Base-by-base conservation (phyloP, 2,888 invertebrate species). In the Pheosia tremula region DNA sequence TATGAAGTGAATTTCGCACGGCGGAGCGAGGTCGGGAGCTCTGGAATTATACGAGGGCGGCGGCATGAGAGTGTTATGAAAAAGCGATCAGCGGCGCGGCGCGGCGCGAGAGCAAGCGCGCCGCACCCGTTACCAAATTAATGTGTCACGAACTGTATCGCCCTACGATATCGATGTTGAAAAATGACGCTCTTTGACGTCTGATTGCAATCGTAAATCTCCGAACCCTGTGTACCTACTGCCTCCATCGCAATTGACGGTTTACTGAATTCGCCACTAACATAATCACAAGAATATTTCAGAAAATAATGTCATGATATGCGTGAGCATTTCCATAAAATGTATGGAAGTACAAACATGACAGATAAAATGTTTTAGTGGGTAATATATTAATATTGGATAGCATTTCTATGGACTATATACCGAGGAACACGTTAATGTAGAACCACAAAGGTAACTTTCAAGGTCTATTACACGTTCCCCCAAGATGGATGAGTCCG, bases 151-250 rank as follows among this genome's bases (percentile, higher is more conserved):
- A 82, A 82, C 82, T 80, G 81, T 82, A 82, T 80, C 76, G 80
- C 75, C 67, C 75, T 64, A 72, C 75, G 76, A 80, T 83, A 81
- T 83, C 85, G 87, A 85, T 85, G 84, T 82, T 84, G 86, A 86
- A 85, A 84, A 87, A 85, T 85, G 83, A 85, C 77, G 73, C 75
- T 70, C 74, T 79, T 79, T 83, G 81, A 84, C 80, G 72, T 82
- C 83, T 83, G 80, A 87, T 83, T 83, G 83, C 80, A 83, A 79
- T 82, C 82, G 82, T 86, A 85, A 85, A 86, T 85, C 84, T 84
- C 74, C 75, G 64, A 70, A 56, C 60, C 68, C 57, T 66, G 60
- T 63, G 64, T 61, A 50, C 58, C 60, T 63, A 64, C 58, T 68
- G 64, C 71, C 71, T 72, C 67, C 58, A 47, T 47, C 45, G 62